A percentile compares a stretch with the other conserved stretches of the same genome.
Conservation (phyloP, 2,797 vertebrate genomes). For the Schizothorax lantsangensis region DNA sequence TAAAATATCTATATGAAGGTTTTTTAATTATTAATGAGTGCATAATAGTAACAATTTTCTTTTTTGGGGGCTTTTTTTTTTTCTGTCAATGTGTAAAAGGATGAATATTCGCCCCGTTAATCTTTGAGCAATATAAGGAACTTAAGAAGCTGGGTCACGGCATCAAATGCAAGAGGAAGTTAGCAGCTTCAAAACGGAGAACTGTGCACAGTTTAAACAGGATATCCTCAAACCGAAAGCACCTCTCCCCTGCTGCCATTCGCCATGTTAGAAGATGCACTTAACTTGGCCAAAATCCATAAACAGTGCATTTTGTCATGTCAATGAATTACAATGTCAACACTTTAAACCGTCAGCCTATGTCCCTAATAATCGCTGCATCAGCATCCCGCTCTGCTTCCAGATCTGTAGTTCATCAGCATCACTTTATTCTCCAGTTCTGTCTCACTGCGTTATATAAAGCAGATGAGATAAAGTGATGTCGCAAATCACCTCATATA, state of each 20-base stretch:
- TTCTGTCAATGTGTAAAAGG: not conserved
- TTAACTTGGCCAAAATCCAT: not conserved
- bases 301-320: not conserved
- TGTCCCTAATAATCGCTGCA: not conserved
- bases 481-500: not conserved
- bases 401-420: not conserved
- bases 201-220: slow-evolving; percentile 52
- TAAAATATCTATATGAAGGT: not conserved
- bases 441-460: slow-evolving; percentile 4
- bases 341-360: not conserved
- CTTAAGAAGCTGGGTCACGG: slow-evolving; percentile 13
- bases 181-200: slow-evolving; percentile 50
- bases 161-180: slow-evolving; percentile 54
- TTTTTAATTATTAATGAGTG: not conserved
- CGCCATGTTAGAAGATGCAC: not conserved
- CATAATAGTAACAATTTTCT: not conserved
- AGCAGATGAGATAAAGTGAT: slow-evolving; percentile 7
- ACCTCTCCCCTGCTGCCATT: slow-evolving; percentile 14
- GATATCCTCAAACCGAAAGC: slow-evolving; percentile 53
- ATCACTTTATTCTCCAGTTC: not conserved
- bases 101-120: not conserved
- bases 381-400: not conserved
- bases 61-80: not conserved
- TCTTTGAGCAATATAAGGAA: slow-evolving; percentile 39
- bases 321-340: not conserved